Evolutionary conservation across 2,888 invertebrate genomes (phyloP).

Genomic region (Theretra japonica): DNA sequence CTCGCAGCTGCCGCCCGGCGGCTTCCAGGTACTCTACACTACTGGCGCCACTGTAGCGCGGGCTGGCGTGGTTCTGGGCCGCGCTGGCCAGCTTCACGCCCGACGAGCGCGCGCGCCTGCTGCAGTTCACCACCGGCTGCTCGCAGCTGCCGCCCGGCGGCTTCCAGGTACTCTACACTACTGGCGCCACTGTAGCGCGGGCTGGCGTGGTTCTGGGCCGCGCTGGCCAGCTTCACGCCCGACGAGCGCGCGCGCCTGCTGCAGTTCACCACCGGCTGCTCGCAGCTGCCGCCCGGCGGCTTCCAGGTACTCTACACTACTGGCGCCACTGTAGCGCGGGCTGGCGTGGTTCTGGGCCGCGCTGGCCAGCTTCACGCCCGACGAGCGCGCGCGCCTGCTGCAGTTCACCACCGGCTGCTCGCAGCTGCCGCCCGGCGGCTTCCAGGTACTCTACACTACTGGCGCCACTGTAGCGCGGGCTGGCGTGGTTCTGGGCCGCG

Average conservation of each 20-base stretch:
- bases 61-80: background rate
- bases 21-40: constrained; percentile 86
- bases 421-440: constrained; percentile 93
- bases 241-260: constrained; percentile 95
- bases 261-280: constrained; percentile 97
- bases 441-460: no score
- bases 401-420: constrained; percentile 98
- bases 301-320: no score
- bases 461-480: no score
- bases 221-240: constrained; percentile 93
- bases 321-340: no score
- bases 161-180: no score
- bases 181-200: no score
- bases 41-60: no score
- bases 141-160: constrained; percentile 94
- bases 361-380: constrained; percentile 92
- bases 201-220: constrained; percentile 83
- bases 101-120: constrained; percentile 95
- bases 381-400: constrained; percentile 95
- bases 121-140: constrained; percentile 97
- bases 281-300: constrained; percentile 93
- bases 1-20: constrained; percentile 93
- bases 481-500: constrained; percentile 84
- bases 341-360: constrained; percentile 85
- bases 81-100: constrained; percentile 91